A percentile compares a stretch with the other conserved stretches of the same genome.
Evolutionary conservation across 2,888 invertebrate genomes (phyloP).

Genomic region (Oligia strigilis): DNA sequence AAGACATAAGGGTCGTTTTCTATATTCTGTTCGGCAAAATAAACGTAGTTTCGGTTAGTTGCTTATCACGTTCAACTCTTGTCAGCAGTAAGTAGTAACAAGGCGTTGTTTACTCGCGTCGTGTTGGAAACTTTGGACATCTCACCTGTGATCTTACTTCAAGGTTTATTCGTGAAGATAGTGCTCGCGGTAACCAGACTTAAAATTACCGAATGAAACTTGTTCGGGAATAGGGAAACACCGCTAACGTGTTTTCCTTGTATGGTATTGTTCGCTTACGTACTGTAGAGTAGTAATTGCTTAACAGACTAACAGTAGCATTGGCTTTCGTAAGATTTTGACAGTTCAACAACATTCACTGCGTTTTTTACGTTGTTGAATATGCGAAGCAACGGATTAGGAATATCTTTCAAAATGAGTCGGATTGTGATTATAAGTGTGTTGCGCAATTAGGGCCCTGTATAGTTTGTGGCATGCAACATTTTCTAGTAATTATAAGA

Average conservation of each 20-base stretch:
- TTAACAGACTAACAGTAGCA: neutral
- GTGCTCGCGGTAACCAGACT: conserved; percentile 18
- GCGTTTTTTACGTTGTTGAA: neutral
- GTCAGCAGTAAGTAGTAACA: conserved; percentile 76
- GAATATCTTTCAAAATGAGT: neutral
- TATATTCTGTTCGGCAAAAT: conserved; percentile 57
- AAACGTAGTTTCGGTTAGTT: conserved; percentile 65
- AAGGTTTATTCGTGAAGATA: conserved; percentile 59
- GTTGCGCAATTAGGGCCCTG: too few relatives aligned
- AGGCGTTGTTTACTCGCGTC: conserved; percentile 76
- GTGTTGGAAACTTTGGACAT: conserved; percentile 77
- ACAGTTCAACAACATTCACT: neutral
- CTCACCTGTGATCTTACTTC: conserved; percentile 72
- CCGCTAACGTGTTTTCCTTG: neutral
- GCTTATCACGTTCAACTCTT: conserved; percentile 70
- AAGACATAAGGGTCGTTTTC: conserved; percentile 66
- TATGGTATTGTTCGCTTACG: neutral
- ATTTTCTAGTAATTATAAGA: neutral
- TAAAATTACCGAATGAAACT: conserved; percentile 38
- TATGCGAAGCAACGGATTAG: neutral
- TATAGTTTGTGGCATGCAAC: neutral
- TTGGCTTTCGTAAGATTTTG: neutral
- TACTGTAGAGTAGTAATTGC: neutral
- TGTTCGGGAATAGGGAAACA: neutral
- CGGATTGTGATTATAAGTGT: too few relatives aligned